Percentiles rank a stretch among this genome's conserved stretches.
phyloP scores from a whole-genome alignment of 2,797 vertebrate genomes.

The Gobio occitaniae region DNA sequence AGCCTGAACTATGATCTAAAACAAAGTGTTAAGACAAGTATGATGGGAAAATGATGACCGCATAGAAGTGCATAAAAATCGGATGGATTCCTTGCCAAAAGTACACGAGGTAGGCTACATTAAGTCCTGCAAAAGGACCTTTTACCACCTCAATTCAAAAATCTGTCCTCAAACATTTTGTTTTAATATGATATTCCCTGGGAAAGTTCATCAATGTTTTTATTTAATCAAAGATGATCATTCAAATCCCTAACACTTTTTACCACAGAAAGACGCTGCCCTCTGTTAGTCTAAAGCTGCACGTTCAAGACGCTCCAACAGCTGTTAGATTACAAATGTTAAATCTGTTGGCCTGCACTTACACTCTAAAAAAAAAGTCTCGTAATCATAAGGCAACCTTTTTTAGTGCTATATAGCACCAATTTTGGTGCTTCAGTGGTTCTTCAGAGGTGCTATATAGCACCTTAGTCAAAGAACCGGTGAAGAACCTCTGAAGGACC shows the following conservation, averaged over 20 bases:
- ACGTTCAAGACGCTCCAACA: conserved; percentile 1
- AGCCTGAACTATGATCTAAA: conserved; percentile 49
- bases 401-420: no score
- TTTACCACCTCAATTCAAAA: not conserved
- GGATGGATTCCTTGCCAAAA: not conserved
- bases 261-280: conserved; percentile 9
- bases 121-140: no score
- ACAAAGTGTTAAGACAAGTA: conserved; percentile 44
- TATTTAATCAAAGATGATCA: not conserved
- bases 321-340: conserved; percentile 11
- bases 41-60: conserved; percentile 54
- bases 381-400: no score
- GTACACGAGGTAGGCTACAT: no score
- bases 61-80: conserved; percentile 34
- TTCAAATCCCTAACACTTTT: not conserved
- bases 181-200: not conserved
- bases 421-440: no score
- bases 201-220: not conserved
- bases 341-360: conserved; percentile 9
- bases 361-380: no score
- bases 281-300: conserved; percentile 11
- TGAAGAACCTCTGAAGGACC: no score
- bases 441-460: no score
- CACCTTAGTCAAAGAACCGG: no score
- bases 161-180: not conserved